Evolutionary conservation across 1,140 invertebrate genomes (phyloP), one percentile per base, ranked within the genome.

Genomic region (Brachionus paranguensis): DNA sequence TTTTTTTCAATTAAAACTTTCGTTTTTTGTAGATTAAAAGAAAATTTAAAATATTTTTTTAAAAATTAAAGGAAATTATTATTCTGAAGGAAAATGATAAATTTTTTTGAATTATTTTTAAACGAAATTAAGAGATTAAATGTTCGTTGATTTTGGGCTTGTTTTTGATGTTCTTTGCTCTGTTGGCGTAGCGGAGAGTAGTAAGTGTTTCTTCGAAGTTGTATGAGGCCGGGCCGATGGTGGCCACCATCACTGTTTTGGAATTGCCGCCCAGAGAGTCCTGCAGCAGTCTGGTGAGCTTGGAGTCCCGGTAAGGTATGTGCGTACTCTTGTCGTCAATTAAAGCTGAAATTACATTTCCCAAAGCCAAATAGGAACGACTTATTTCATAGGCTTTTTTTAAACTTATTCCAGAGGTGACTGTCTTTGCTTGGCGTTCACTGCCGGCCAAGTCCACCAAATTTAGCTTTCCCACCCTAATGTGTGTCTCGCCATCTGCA

Each of bases 361-460:
- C 95, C 84, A 98, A 90, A 5, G 95, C 95, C 43, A n/a, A 95
- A 97, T 3, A 98, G 90, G 3, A 95, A 95, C 85, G 92, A 90
- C 98, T 98, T 87, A 98, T 98, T 90, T 96, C 96, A 60, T 95
- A 95, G 0, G 95, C 95, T 91, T 98, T 96, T 86, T 96, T 95
- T 27, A 97, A 91, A 14, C 96, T 91, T 85, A 95, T 94, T 2
- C 95, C 96, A 88, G 41, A 60, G 43, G 60, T 41, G 12, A 70
- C 65, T 12, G 97, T 99, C 0, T 96, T 97, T 89, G 98, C 96
- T 4, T 97, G 97, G 85, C 97, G 91, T 90, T 99, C 97, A 29
- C 95, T 96, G 1, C 97, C 97, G 10, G 97, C 97, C 86, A 99
- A 92, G 92, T 99, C 97, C 6, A 99, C 97, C 70, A 99, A 88